These are phyloP conservation scores for Pelecanoides urinatrix DNA, from an alignment of 2,113 vertebrate genomes.

Conservation along the genomic window DNA sequence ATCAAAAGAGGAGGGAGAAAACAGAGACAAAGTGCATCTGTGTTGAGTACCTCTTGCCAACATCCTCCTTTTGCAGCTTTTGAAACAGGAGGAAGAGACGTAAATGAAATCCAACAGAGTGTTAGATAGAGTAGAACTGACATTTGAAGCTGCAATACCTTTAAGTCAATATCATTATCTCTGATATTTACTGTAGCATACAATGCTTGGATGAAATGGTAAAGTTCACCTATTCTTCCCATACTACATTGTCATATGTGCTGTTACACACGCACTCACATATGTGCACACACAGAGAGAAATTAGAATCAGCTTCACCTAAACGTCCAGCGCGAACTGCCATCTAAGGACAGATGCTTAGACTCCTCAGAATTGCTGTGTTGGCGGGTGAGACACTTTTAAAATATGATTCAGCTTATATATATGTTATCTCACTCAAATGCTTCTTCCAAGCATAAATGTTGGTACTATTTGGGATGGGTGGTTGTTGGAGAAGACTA, in stretches of 20 bases:
- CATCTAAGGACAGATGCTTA: background rate
- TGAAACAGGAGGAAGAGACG: constrained; percentile 44
- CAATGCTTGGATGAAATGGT: constrained; percentile 63
- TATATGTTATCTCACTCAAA: background rate
- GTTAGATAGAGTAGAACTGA: constrained; percentile 72
- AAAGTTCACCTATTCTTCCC: constrained; percentile 70
- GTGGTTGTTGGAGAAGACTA: background rate
- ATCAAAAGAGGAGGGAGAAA: background rate
- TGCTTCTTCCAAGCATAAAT: background rate
- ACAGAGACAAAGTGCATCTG: background rate
- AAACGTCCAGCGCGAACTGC: background rate
- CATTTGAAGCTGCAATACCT: constrained; percentile 80
- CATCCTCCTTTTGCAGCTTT: background rate
- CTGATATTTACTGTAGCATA: constrained; percentile 81
- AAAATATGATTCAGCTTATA: background rate
- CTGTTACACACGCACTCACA: background rate
- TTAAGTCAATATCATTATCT: constrained; percentile 84
- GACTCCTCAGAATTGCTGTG: background rate
- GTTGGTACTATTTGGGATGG: background rate
- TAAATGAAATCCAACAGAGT: constrained; percentile 66
- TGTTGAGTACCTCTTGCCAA: background rate
- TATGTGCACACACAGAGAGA: background rate
- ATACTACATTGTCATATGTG: background rate
- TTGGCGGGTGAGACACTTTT: background rate
- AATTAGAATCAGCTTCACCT: background rate